Percentiles rank a stretch among this genome's conserved stretches.
Conservation (phyloP, 2,888 invertebrate genomes). For the Loripinus fragilis region DNA sequence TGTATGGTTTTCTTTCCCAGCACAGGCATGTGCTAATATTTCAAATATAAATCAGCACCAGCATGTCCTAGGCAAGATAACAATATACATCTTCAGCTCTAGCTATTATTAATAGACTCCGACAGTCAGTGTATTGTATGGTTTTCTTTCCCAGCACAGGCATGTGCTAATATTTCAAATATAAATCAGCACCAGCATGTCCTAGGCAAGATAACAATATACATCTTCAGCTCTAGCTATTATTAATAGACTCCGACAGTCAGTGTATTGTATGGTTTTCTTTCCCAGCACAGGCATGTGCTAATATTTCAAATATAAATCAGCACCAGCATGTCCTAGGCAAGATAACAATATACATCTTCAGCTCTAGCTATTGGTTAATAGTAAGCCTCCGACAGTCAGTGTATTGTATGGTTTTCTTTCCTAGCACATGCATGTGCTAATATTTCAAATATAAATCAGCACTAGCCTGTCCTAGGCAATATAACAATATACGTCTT, state of each 20-base stretch:
- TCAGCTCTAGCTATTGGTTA: too few relatives aligned
- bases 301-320: not conserved
- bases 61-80: constrained; percentile 16
- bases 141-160: constrained; percentile 5
- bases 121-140: not conserved
- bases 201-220: constrained; percentile 18
- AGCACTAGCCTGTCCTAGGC: constrained; percentile 27
- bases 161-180: constrained; percentile 10
- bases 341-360: not conserved
- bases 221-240: not conserved
- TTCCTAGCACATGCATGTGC: constrained; percentile 36
- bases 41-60: constrained; percentile 14
- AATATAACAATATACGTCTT: constrained; percentile 9
- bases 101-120: too few relatives aligned
- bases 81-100: too few relatives aligned
- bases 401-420: not conserved
- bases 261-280: not conserved
- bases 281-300: constrained; percentile 10
- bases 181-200: constrained; percentile 11
- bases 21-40: constrained; percentile 33
- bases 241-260: too few relatives aligned
- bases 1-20: constrained; percentile 17
- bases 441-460: constrained; percentile 11
- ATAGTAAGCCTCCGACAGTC: too few relatives aligned
- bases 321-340: constrained; percentile 4